phyloP scores from a whole-genome alignment of 2,888 invertebrate species.

The Hoplodrina ambigua region DNA sequence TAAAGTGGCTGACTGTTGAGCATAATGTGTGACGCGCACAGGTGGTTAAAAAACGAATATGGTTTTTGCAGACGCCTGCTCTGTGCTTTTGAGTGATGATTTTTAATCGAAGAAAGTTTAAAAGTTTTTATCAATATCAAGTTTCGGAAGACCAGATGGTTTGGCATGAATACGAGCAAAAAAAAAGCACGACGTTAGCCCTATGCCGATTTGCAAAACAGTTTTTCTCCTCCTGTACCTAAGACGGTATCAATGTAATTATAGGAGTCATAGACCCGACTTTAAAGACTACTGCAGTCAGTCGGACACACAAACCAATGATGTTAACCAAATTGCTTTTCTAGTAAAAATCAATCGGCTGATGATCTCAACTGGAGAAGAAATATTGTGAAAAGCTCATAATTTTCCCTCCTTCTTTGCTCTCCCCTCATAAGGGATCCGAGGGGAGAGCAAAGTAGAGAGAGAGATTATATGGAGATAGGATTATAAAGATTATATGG shows the following conservation, averaged over 20 bases:
- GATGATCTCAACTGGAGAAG: neutral
- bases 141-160: constrained; percentile 15
- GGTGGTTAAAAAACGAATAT: constrained; percentile 18
- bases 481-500: no score
- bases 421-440: no score
- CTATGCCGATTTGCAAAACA: neutral
- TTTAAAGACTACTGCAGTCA: no score
- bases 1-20: constrained; percentile 1
- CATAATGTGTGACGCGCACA: constrained; percentile 7
- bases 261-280: no score
- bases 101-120: constrained; percentile 16
- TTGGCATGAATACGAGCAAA: neutral
- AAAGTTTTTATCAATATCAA: constrained; percentile 15
- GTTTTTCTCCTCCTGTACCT: neutral
- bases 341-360: no score
- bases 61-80: neutral
- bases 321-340: no score
- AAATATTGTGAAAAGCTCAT: no score
- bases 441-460: no score
- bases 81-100: constrained; percentile 3
- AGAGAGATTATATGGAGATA: no score
- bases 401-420: no score
- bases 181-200: constrained; percentile 16
- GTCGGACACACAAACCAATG: no score
- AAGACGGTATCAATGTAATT: neutral